phyloP scores from a whole-genome alignment of 1,140 invertebrate species.

The Prorops nasuta region DNA sequence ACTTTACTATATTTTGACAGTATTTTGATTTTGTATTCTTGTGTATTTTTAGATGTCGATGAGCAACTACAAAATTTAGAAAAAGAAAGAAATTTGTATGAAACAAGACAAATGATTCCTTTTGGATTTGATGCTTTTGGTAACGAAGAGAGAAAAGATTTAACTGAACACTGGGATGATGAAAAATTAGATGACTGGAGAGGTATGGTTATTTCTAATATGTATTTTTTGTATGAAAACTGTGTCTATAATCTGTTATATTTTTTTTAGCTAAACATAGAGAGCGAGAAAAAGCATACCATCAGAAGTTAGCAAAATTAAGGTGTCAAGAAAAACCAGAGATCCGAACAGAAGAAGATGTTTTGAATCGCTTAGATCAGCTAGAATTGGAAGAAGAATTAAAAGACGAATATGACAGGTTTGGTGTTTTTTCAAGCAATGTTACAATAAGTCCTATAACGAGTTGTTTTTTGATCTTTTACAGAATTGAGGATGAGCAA shows the following conservation, averaged over 20 bases:
- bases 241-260: conserved; percentile 12
- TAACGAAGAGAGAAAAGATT: conserved; percentile 48
- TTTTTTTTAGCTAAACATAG: conserved; percentile 52
- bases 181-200: conserved; percentile 59
- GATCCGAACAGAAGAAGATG: conserved; percentile 49
- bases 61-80: conserved; percentile 54
- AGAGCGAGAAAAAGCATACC: conserved; percentile 54
- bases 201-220: conserved; percentile 35
- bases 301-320: conserved; percentile 47
- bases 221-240: neutral
- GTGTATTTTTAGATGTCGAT: conserved; percentile 45
- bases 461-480: conserved; percentile 6
- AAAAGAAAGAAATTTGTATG: conserved; percentile 53
- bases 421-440: neutral
- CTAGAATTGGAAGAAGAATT: conserved; percentile 60
- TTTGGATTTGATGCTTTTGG: conserved; percentile 43
- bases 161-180: conserved; percentile 59
- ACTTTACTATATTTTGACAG: neutral
- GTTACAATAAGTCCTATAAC: conserved; percentile 1
- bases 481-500: conserved; percentile 28
- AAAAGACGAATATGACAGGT: conserved; percentile 52
- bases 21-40: conserved; percentile 6
- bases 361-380: conserved; percentile 56
- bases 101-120: conserved; percentile 46
- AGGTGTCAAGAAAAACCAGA: conserved; percentile 32